phyloP scores from a whole-genome alignment of 2,113 vertebrate genomes.

The Cricetomys ansorgei region DNA sequence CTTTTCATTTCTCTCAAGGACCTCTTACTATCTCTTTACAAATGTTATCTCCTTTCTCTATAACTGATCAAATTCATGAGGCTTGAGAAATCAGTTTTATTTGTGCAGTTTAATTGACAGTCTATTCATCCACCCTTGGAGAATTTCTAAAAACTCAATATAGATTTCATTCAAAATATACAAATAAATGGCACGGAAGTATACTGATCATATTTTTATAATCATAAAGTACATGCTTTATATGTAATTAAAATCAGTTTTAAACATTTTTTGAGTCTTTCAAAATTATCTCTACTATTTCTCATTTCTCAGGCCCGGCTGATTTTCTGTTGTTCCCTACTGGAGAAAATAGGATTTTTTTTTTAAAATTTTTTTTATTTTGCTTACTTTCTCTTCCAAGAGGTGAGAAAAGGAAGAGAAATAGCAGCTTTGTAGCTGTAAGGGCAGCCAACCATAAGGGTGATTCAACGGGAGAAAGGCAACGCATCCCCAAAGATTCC shows the following conservation, averaged over 20 bases:
- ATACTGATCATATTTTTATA: constrained; percentile 43
- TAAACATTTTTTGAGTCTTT: constrained; percentile 71
- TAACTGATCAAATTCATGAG: constrained; percentile 36
- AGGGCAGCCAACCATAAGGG: constrained; percentile 85
- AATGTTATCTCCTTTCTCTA: not conserved
- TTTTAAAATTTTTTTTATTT: not conserved
- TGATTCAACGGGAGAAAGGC: constrained; percentile 87
- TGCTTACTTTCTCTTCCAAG: constrained; percentile 52
- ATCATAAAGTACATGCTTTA: constrained; percentile 68
- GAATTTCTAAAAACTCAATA: constrained; percentile 71
- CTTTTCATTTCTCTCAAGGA: constrained; percentile 60
- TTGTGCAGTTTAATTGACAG: constrained; percentile 45
- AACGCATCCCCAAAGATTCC: constrained; percentile 83
- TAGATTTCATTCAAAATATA: constrained; percentile 64
- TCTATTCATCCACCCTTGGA: constrained; percentile 21
- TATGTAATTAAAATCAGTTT: constrained; percentile 80
- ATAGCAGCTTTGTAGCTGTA: constrained; percentile 81
- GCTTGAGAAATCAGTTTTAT: constrained; percentile 66
- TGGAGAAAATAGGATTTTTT: constrained; percentile 72
- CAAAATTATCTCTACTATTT: constrained; percentile 70
- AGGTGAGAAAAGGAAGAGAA: constrained; percentile 83
- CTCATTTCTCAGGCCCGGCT: constrained; percentile 62
- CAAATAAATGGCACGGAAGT: constrained; percentile 68
- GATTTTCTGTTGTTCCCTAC: constrained; percentile 79
- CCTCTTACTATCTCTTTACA: constrained; percentile 29